Evolutionary conservation across 2,797 vertebrate species (phyloP).

Genomic region (Argyrosomus regius): DNA sequence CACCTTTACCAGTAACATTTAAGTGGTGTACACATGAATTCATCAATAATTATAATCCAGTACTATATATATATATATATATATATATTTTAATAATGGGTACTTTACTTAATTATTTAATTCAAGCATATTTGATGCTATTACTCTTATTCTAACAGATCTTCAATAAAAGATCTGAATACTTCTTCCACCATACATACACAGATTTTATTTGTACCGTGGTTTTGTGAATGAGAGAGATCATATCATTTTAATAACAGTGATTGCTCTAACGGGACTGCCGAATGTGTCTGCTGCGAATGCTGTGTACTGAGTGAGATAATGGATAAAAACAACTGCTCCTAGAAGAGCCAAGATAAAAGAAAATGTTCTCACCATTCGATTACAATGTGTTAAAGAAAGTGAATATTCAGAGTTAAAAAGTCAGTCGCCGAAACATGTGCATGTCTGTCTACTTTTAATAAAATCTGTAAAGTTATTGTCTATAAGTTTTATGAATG

Average conservation of each 20-base stretch:
- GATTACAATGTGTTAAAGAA: constrained; percentile 23
- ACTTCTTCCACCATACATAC: not conserved
- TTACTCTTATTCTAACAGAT: not conserved
- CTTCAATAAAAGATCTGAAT: no score
- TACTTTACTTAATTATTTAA: not conserved
- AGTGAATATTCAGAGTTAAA: constrained; percentile 39
- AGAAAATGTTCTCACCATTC: constrained; percentile 2
- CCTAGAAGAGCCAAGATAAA: constrained; percentile 28
- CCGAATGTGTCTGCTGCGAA: constrained; percentile 20
- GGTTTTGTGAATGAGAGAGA: not conserved
- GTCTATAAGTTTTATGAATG: constrained; percentile 19
- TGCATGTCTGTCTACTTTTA: constrained; percentile 27
- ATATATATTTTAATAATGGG: not conserved
- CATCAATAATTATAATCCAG: not conserved
- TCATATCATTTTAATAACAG: constrained; percentile 8
- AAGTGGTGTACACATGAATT: not conserved
- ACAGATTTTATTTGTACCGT: not conserved
- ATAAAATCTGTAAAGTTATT: constrained; percentile 35
- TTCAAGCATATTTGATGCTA: not conserved
- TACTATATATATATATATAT: not conserved
- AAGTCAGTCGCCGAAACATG: constrained; percentile 28
- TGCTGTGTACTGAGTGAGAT: constrained; percentile 7
- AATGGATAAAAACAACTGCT: constrained; percentile 24
- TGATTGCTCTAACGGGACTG: constrained; percentile 10
- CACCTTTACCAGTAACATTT: no score